phyloP scores from a whole-genome alignment of 2,888 invertebrate species.

The Halictus quadricinctus region DNA sequence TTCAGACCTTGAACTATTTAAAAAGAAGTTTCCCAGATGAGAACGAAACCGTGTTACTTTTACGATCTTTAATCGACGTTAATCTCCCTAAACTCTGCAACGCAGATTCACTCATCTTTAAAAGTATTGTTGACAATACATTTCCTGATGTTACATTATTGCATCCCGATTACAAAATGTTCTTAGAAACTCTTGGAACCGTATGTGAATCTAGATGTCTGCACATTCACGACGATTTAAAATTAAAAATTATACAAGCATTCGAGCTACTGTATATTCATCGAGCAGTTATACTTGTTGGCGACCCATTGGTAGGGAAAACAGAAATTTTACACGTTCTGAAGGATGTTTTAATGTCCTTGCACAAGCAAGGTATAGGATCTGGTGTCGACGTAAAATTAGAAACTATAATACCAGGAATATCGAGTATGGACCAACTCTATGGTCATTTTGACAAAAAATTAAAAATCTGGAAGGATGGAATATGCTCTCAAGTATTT shows the following conservation, averaged over 20 bases:
- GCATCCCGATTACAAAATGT: constrained; percentile 82
- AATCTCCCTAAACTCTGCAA: constrained; percentile 84
- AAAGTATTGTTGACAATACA: constrained; percentile 84
- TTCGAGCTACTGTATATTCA: constrained; percentile 85
- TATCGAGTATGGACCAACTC: constrained; percentile 84
- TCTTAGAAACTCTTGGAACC: constrained; percentile 81
- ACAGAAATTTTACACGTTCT: constrained; percentile 83
- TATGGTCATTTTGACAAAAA: constrained; percentile 85
- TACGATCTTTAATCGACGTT: constrained; percentile 85
- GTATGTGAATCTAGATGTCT: constrained; percentile 82
- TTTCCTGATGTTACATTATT: constrained; percentile 83
- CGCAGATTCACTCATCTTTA: constrained; percentile 83
- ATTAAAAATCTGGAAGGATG: constrained; percentile 84
- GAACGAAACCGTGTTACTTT: constrained; percentile 84
- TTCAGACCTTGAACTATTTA: constrained; percentile 84
- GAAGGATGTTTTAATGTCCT: constrained; percentile 80
- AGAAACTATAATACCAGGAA: constrained; percentile 85
- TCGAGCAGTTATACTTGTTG: constrained; percentile 84
- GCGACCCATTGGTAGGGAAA: constrained; percentile 84
- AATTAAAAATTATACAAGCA: constrained; percentile 85
- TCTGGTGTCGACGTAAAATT: constrained; percentile 80
- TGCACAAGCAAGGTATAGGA: constrained; percentile 76
- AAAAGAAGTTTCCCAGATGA: constrained; percentile 84
- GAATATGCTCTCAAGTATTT: constrained; percentile 82
- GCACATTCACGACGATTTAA: constrained; percentile 82